phyloP scores from a whole-genome alignment of 2,113 vertebrate genomes.

The Bubalus kerabau region DNA sequence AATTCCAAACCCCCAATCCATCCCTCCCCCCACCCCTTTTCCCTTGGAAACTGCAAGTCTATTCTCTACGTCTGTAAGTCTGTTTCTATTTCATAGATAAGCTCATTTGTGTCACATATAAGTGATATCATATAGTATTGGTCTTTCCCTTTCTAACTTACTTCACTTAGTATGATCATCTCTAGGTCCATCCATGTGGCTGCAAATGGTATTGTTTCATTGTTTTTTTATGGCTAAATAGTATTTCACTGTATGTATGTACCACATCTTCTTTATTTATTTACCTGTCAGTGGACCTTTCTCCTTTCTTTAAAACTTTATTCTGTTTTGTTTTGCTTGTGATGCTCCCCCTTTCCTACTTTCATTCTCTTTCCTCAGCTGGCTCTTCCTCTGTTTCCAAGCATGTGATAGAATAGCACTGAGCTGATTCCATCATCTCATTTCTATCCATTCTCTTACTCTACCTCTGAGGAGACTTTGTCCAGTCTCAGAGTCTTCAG shows the following conservation, averaged over 20 bases:
- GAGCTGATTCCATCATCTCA: not conserved
- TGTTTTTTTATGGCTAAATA: not conserved
- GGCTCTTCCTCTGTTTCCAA: not conserved
- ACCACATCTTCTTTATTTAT: not conserved
- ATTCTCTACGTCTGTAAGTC: not conserved
- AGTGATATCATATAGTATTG: not conserved
- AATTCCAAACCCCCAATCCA: not conserved
- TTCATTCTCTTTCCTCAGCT: not conserved
- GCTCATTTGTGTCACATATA: not conserved
- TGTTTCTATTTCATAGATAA: not conserved
- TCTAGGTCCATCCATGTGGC: not conserved
- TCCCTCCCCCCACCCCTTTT: not conserved
- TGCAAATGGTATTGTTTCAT: not conserved
- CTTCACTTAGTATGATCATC: not conserved
- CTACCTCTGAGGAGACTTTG: not conserved
- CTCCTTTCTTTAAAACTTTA: not conserved
- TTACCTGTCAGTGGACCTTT: not conserved
- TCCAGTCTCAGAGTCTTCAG: not conserved
- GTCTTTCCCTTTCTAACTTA: not conserved
- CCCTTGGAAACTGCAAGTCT: not conserved
- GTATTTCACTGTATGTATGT: not conserved
- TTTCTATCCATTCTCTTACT: not conserved
- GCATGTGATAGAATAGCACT: fast-evolving
- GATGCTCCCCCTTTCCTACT: not conserved
- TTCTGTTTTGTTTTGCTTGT: not conserved